Evolutionary conservation across 2,888 invertebrate species (phyloP).

Genomic region (Philhelius pedissequus): DNA sequence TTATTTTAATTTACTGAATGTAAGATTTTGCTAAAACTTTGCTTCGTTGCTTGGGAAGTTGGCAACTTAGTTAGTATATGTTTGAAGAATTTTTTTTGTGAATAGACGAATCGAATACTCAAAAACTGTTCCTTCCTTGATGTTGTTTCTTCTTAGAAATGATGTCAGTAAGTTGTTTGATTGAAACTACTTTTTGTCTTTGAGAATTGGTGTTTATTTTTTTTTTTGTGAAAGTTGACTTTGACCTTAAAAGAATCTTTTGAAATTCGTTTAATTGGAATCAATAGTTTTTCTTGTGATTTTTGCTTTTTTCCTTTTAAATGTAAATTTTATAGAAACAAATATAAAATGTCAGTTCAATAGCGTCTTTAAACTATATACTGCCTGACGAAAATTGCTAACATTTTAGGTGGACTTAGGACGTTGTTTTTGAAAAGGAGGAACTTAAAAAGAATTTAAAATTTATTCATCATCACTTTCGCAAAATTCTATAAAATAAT

Average conservation of each 20-base stretch:
- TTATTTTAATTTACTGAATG: neutral
- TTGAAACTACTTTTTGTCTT: neutral
- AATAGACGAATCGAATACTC: neutral
- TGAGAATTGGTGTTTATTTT: neutral
- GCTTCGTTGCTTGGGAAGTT: neutral
- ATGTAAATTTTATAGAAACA: no score
- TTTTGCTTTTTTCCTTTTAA: no score
- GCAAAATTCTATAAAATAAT: no score
- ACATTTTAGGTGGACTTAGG: no score
- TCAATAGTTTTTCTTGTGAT: no score
- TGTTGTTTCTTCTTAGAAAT: neutral
- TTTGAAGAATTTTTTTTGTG: neutral
- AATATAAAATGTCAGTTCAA: no score
- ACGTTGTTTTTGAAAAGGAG: no score
- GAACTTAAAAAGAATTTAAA: no score
- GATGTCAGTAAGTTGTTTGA: constrained; percentile 3
- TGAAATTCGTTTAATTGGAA: no score
- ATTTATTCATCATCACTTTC: no score
- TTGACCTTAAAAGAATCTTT: neutral
- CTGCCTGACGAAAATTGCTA: no score
- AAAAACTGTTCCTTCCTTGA: constrained; percentile 4
- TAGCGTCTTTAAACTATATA: no score
- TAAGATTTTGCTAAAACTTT: constrained; percentile 19
- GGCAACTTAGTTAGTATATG: neutral
- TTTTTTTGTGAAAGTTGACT: neutral